Conservation (phyloP, 2,888 invertebrate genomes). For the Yponomeuta plumbellus region DNA sequence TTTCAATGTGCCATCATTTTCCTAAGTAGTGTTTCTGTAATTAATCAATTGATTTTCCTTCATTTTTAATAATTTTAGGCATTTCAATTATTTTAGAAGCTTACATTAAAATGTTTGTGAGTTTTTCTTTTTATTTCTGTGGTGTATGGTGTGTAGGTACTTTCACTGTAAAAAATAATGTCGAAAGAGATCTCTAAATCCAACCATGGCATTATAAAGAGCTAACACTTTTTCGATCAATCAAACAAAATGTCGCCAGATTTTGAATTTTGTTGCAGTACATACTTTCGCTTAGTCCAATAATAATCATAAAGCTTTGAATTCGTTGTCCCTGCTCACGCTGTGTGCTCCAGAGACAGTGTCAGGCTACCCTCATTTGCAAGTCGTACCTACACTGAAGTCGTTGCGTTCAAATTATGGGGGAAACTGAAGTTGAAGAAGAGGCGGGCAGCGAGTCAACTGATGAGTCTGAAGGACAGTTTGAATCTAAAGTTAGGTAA, state of each 20-base stretch:
- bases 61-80: too few relatives aligned
- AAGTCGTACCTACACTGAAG: background rate
- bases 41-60: too few relatives aligned
- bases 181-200: background rate
- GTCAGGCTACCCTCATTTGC: background rate
- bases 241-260: background rate
- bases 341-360: background rate
- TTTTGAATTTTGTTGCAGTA: background rate
- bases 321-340: background rate
- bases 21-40: too few relatives aligned
- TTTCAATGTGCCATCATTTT: background rate
- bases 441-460: background rate
- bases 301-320: background rate
- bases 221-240: background rate
- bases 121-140: background rate
- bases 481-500: conserved; percentile 3
- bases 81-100: too few relatives aligned
- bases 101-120: background rate
- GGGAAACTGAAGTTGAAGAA: conserved; percentile 9
- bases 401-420: conserved; percentile 8
- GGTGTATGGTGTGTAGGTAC: too few relatives aligned
- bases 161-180: background rate
- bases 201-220: background rate
- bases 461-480: background rate
- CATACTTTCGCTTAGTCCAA: background rate